Evolutionary conservation across 2,113 vertebrate species (phyloP), one percentile per base, ranked within the genome.

Genomic region (Corythoichthys haematopterus): DNA sequence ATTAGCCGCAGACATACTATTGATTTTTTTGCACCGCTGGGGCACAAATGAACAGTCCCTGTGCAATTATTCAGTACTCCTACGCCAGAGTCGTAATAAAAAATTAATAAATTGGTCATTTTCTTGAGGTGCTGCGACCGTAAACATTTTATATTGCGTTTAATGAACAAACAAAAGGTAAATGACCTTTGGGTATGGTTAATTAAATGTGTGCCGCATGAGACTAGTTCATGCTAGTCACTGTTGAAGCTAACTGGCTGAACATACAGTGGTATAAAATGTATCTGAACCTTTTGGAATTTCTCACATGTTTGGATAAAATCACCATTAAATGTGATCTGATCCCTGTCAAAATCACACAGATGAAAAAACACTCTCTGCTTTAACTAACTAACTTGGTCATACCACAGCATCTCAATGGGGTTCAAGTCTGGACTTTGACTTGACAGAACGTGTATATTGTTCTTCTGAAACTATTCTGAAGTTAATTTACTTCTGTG

Each of bases 111-210:
- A 33, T 33, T 33, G 52, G 28, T 68, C 65, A 85, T 83, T 82
- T 85, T 62, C 28, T 43, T 16, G 35, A 14, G 59, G 63, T 64
- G 35, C 65, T 71, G 65, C 67, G 51, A 70, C 72, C 64, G 63
- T 76, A 77, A 84, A 74, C 65, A 80, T 74, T 82, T 73, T 70
- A 71, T 61, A 38, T 66, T 69, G 63, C 73, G 64, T 82, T 79
- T 82, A 82, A 84, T 88, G 84, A 87, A 75, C 64, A n/a, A 43
- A 75, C 16, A 20, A 37, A 37, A 58, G 8, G 16, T 70, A 66
- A 75, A 88, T 82, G 72, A 85, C 86, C 65, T 88, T 85, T 76
- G 70, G 61, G 56, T 75, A 74, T 80, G 80, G 81, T 84, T 79
- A 81, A 81, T 87, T 78, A 83, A 76, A 75, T 65, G 70, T 57